Evolutionary conservation across 2,113 vertebrate species (phyloP).

Genomic region (Pogonocichla stellata): DNA sequence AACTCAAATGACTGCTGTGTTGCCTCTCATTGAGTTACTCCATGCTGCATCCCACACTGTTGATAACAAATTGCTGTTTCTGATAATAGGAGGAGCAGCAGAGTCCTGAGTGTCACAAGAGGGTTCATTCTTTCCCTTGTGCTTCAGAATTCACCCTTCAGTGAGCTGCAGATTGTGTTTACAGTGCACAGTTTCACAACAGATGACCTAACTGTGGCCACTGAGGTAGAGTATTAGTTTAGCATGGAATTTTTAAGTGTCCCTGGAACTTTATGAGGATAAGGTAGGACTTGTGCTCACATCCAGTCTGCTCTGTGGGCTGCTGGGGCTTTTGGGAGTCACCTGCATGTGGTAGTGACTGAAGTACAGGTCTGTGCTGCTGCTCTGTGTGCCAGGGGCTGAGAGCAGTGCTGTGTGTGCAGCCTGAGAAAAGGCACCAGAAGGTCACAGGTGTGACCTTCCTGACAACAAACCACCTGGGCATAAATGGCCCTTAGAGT

Average conservation of each 20-base stretch:
- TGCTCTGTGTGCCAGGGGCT: not conserved
- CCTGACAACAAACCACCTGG: not conserved
- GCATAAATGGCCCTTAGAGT: not conserved
- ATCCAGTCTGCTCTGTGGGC: not conserved
- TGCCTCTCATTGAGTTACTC: not conserved
- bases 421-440: not conserved
- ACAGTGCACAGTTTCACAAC: not conserved
- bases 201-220: not conserved
- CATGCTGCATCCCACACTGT: not conserved
- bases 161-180: conserved; percentile 9
- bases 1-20: not conserved
- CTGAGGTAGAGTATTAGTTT: conserved; percentile 15
- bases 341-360: not conserved
- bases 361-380: not conserved
- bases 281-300: not conserved
- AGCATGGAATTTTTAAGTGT: not conserved
- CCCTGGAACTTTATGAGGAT: not conserved
- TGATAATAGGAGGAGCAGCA: not conserved
- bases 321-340: not conserved
- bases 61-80: not conserved
- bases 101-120: not conserved
- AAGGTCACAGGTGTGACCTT: not conserved
- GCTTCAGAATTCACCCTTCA: conserved; percentile 23
- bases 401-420: not conserved
- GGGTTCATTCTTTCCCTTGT: conserved; percentile 7